phyloP scores from a whole-genome alignment of 2,113 vertebrate species.

The Melospiza melodia region DNA sequence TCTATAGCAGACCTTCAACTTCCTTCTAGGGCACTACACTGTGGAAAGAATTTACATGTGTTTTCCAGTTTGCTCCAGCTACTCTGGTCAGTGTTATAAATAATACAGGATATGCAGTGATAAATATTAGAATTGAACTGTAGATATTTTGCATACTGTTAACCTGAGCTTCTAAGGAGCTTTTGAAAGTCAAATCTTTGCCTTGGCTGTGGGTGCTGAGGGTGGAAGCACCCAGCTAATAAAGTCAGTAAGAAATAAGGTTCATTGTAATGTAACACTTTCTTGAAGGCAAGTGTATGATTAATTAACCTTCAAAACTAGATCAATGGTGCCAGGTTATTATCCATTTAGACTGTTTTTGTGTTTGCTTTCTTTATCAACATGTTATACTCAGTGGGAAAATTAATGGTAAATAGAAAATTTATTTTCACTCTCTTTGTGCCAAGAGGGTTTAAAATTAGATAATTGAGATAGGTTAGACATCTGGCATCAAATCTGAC shows the following conservation, averaged over 20 bases:
- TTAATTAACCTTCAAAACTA: slow-evolving; percentile 33
- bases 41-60: background rate
- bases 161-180: background rate
- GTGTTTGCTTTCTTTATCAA: slow-evolving; percentile 17
- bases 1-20: background rate
- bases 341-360: background rate
- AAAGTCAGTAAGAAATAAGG: background rate
- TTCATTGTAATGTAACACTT: background rate
- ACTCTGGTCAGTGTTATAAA: slow-evolving; percentile 35
- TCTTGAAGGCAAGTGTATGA: background rate
- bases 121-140: background rate
- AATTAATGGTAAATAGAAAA: slow-evolving; percentile 41
- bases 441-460: slow-evolving; percentile 19
- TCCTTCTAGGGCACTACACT: background rate
- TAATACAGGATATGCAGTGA: background rate
- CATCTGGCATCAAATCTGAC: slow-evolving; percentile 1
- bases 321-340: background rate
- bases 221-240: background rate
- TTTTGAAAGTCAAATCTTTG: slow-evolving; percentile 47
- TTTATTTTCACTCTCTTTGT: background rate
- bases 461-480: slow-evolving; percentile 42
- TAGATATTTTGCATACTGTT: background rate
- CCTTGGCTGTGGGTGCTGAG: background rate
- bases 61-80: background rate
- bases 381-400: background rate